A percentile compares a stretch with the other conserved stretches of the same genome.
Conservation (phyloP, 2,888 invertebrate species). For the Rhopalosiphum nymphaeae region DNA sequence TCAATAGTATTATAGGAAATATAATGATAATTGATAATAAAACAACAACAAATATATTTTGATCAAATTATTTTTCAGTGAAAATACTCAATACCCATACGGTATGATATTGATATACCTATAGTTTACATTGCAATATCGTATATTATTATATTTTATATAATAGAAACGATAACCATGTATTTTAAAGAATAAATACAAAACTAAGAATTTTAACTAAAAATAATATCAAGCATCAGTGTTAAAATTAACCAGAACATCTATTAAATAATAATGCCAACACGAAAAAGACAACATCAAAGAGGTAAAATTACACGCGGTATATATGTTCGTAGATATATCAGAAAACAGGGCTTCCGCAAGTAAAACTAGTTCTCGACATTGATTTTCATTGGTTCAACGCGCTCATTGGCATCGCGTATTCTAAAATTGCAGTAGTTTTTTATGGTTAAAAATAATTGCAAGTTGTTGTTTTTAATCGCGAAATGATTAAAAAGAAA, state of each 20-base stretch:
- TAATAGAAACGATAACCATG: not conserved
- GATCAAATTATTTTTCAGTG: not conserved
- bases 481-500: not conserved
- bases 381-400: constrained; percentile 49
- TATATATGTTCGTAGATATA: not conserved
- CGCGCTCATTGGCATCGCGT: not conserved
- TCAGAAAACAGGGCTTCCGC: constrained; percentile 15
- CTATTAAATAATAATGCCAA: not conserved
- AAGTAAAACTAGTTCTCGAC: constrained; percentile 15
- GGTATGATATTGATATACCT: not conserved
- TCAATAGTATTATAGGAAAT: not conserved
- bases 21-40: not conserved
- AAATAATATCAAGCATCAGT: not conserved
- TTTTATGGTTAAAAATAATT: constrained; percentile 10
- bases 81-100: not conserved
- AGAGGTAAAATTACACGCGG: not conserved
- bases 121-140: not conserved
- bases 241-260: not conserved
- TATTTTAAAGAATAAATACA: not conserved
- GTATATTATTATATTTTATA: not conserved
- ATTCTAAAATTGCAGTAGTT: not conserved
- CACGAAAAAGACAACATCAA: not conserved
- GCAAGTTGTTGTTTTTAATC: constrained; percentile 24
- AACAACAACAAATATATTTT: not conserved
- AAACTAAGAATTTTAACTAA: not conserved